Evolutionary conservation across 2,797 vertebrate species (phyloP), one percentile per base, ranked within the genome.

Genomic region (Rhynchonycteris naso): DNA sequence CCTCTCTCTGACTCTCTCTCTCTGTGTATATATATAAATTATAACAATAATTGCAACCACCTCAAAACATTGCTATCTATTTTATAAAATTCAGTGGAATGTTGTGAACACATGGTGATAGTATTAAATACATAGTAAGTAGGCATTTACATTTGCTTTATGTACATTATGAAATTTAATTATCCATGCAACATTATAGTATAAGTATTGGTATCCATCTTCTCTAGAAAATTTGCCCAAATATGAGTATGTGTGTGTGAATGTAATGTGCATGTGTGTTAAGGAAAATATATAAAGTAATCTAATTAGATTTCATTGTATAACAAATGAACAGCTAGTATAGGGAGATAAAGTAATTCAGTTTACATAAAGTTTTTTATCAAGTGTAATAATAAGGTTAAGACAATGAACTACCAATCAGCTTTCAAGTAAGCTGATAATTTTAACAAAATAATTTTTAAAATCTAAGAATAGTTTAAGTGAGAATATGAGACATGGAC

Each of bases 381-480:
- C 52, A 47, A 21, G 26, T 59, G 1, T 83, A 75, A 59, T 88
- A 43, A 94, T 91, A n/a, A 93, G 12, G 24, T 58, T 91, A 71
- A 74, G 69, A 82, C 3, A 88, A 94, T 35, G 93, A 89, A 86
- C 0, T 35, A 88, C 15, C 7, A 71, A 30, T 58, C 8, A 33
- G 85, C 13, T 88, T 84, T 96, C 21, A 84, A 93, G 30, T 58
- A 90, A 33, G 24, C 47, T 75, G 50, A 21, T 54, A 65, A 30
- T 68, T 88, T 50, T 76, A 58, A 95, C 10, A 94, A 78, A 79
- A 16, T 72, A 80, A 84, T 86, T 74, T 72, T 33, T 63, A 5
- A 87, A 80, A 87, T 33, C 35, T 83, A 84, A 92, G 75, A 85
- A 26, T 63, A 91, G 74, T 88, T 92, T 28, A 54, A n/a, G n/a